A percentile compares a stretch with the other conserved stretches of the same genome.
phyloP scores from a whole-genome alignment of 1,140 invertebrate species.

The Halictus rubicundus region DNA sequence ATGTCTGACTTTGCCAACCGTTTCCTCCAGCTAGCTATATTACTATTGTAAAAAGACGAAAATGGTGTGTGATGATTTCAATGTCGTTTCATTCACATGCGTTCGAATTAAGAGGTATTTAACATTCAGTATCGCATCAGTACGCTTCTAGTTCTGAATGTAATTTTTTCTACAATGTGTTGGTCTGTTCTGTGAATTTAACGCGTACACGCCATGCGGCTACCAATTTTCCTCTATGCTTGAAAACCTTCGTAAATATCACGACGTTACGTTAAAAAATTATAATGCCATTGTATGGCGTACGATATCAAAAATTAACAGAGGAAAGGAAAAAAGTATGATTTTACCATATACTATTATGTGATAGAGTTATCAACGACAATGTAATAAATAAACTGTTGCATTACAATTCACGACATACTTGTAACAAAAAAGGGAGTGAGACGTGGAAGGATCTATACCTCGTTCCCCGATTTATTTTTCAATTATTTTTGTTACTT shows the following conservation, averaged over 20 bases:
- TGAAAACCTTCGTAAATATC: conserved; percentile 51
- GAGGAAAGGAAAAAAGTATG: conserved; percentile 42
- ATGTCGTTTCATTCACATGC: not conserved
- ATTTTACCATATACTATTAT: conserved; percentile 68
- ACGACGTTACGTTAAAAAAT: conserved; percentile 49
- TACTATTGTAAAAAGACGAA: not conserved
- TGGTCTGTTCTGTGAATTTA: conserved; percentile 44
- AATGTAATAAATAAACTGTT: conserved; percentile 73
- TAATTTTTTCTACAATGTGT: conserved; percentile 67
- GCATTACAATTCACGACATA: conserved; percentile 54
- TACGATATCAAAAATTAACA: conserved; percentile 54
- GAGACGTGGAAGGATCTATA: not conserved
- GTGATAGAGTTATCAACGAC: conserved; percentile 70
- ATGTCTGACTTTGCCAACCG: not conserved
- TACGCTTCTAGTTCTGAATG: conserved; percentile 60
- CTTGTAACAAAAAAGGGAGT: conserved; percentile 17
- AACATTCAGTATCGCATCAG: conserved; percentile 62
- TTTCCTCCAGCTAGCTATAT: not conserved
- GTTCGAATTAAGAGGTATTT: conserved; percentile 43
- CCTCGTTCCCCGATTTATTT: not conserved
- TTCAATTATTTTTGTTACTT: not conserved
- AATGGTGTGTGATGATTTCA: not conserved
- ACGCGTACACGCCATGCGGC: conserved; percentile 32
- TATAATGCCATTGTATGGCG: conserved; percentile 59
- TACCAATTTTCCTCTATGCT: conserved; percentile 51